phyloP scores from a whole-genome alignment of 2,888 invertebrate genomes.

The Yponomeuta evonymella region DNA sequence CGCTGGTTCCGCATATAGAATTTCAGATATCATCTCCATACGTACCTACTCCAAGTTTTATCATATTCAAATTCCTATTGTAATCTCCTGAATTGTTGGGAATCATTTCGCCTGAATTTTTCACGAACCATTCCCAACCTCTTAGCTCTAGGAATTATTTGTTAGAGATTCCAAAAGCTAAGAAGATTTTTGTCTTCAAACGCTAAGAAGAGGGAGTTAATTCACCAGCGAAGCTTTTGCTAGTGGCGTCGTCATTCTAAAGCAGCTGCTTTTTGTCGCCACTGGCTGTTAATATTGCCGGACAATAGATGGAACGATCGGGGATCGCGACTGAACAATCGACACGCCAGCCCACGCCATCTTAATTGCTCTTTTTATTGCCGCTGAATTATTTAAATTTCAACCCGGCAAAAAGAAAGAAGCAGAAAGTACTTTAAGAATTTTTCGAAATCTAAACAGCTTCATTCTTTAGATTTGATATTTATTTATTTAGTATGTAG shows the following conservation, averaged over 20 bases:
- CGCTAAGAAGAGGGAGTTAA: neutral
- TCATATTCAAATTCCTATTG: neutral
- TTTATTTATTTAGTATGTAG: neutral
- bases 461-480: neutral
- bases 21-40: neutral
- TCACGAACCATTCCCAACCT: neutral
- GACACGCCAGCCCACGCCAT: slow-evolving; percentile 44
- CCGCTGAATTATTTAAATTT: slow-evolving; percentile 47
- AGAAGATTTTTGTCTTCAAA: neutral
- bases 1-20: neutral
- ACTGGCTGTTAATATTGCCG: slow-evolving; percentile 50
- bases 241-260: slow-evolving; percentile 20
- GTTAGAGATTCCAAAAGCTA: neutral
- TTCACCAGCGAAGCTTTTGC: slow-evolving; percentile 6
- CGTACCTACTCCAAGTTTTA: neutral
- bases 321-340: slow-evolving; percentile 53
- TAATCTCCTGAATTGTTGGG: neutral
- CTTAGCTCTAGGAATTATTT: neutral
- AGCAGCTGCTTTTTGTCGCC: slow-evolving; percentile 46
- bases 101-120: neutral
- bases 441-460: slow-evolving; percentile 7
- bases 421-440: slow-evolving; percentile 24
- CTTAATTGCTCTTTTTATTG: slow-evolving; percentile 58
- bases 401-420: slow-evolving; percentile 26
- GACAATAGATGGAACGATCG: slow-evolving; percentile 54